phyloP scores from a whole-genome alignment of 2,113 vertebrate species.

The Chrysochloris asiatica region DNA sequence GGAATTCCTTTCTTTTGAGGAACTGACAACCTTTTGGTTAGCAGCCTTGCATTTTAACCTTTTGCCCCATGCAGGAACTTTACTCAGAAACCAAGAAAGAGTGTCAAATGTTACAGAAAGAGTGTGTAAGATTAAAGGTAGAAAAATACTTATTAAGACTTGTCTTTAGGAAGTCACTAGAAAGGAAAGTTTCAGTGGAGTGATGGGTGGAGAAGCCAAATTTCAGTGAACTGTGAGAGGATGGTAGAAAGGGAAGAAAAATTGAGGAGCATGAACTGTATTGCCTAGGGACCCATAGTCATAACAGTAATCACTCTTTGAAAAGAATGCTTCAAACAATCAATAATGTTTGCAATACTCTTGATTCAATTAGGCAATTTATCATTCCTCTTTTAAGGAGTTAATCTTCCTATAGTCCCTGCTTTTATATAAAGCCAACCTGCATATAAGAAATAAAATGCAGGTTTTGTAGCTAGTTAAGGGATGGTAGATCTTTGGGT shows the following conservation, averaged over 20 bases:
- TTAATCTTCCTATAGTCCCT: background rate
- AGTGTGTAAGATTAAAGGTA: background rate
- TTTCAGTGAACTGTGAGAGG: too few relatives aligned
- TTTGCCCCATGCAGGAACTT: background rate
- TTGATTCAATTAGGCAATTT: conserved; percentile 35
- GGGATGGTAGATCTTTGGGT: background rate
- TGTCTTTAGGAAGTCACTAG: background rate
- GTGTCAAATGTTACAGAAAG: background rate
- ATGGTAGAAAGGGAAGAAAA: fast-evolving
- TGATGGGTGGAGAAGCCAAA: background rate
- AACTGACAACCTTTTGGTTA: background rate
- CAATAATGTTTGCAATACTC: background rate
- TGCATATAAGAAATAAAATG: conserved; percentile 32
- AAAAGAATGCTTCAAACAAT: background rate
- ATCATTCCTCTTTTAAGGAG: conserved; percentile 14
- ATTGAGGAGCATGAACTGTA: background rate
- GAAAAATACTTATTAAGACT: background rate
- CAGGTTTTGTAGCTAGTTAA: background rate
- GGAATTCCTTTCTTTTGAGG: background rate
- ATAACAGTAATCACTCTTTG: background rate
- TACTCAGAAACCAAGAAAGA: background rate
- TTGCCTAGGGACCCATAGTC: background rate
- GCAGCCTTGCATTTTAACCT: background rate
- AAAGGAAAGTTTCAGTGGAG: background rate
- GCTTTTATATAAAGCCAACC: conserved; percentile 28